Conservation (phyloP, 2,797 vertebrate genomes). For the Sebastes steindachneri region DNA sequence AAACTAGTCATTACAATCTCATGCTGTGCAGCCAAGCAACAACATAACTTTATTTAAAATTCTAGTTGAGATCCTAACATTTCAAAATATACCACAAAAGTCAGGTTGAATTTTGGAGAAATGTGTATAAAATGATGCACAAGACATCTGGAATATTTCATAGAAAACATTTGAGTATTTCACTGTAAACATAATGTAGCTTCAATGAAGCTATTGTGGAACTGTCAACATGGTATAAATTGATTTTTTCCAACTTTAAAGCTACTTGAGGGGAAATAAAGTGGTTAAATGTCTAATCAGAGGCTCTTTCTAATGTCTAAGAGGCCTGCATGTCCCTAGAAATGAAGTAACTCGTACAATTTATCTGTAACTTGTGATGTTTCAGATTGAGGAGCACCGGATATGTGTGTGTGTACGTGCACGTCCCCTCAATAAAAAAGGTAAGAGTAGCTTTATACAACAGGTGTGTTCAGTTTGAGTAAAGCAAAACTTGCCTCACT, state of each 20-base stretch:
- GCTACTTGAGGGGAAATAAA: neutral
- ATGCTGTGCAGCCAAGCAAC: too few relatives aligned
- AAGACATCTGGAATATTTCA: too few relatives aligned
- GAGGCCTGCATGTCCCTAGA: neutral
- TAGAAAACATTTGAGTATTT: too few relatives aligned
- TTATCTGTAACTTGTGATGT: neutral
- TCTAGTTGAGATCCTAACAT: too few relatives aligned
- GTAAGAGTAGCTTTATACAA: slow-evolving; percentile 67
- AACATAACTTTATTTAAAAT: too few relatives aligned
- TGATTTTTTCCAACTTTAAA: neutral
- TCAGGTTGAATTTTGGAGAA: too few relatives aligned
- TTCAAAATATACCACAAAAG: too few relatives aligned
- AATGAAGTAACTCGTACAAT: neutral
- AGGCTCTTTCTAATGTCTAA: neutral
- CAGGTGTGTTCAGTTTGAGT: neutral
- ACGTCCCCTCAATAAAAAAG: slow-evolving; percentile 97
- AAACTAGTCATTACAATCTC: too few relatives aligned
- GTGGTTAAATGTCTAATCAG: neutral
- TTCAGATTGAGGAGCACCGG: slow-evolving; percentile 96
- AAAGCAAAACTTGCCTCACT: too few relatives aligned
- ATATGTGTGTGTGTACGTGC: slow-evolving; percentile 98
- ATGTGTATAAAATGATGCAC: too few relatives aligned
- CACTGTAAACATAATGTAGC: too few relatives aligned
- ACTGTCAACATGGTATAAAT: neutral
- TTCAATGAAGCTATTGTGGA: neutral